A percentile compares a stretch with the other conserved stretches of the same genome.
Evolutionary conservation across 2,797 vertebrate species (phyloP).

Genomic region (Gambusia yucatana): DNA sequence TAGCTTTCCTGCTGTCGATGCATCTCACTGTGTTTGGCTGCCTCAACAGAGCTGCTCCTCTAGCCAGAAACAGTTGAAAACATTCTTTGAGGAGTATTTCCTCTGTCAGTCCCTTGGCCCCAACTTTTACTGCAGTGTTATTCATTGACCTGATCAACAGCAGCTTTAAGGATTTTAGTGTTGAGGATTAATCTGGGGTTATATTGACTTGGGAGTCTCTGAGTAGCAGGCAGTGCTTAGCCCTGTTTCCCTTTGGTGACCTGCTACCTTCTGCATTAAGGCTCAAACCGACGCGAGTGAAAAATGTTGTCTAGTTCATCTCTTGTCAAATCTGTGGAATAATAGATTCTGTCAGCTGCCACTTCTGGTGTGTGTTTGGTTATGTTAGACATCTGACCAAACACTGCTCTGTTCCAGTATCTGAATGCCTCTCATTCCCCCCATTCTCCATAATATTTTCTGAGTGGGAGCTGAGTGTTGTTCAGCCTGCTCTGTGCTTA

Average conservation of each 20-base stretch:
- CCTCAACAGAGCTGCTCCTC: not conserved
- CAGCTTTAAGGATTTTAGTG: not conserved
- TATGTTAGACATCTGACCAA: not conserved
- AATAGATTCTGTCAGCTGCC: not conserved
- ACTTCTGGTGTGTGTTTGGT: not conserved
- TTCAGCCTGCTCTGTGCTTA: slow-evolving; percentile 24
- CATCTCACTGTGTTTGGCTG: not conserved
- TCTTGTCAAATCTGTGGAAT: not conserved
- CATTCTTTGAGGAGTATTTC: not conserved
- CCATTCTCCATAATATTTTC: slow-evolving; percentile 31
- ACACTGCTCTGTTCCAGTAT: slow-evolving; percentile 12
- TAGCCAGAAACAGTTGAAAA: not conserved
- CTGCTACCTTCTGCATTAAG: not conserved
- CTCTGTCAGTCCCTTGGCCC: not conserved
- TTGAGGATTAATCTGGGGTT: not conserved
- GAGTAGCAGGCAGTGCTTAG: not conserved
- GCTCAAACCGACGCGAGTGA: not conserved
- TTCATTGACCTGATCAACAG: not conserved
- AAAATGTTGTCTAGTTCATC: not conserved
- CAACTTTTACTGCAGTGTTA: not conserved
- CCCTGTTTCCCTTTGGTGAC: not conserved
- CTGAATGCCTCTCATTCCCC: slow-evolving; percentile 12
- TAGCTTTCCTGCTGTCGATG: not conserved
- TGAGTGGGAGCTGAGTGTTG: slow-evolving; percentile 39
- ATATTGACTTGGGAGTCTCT: not conserved